Percentiles rank a stretch among this genome's conserved stretches.
Evolutionary conservation across 2,888 invertebrate genomes (phyloP).

Genomic region (Chironomus riparius): DNA sequence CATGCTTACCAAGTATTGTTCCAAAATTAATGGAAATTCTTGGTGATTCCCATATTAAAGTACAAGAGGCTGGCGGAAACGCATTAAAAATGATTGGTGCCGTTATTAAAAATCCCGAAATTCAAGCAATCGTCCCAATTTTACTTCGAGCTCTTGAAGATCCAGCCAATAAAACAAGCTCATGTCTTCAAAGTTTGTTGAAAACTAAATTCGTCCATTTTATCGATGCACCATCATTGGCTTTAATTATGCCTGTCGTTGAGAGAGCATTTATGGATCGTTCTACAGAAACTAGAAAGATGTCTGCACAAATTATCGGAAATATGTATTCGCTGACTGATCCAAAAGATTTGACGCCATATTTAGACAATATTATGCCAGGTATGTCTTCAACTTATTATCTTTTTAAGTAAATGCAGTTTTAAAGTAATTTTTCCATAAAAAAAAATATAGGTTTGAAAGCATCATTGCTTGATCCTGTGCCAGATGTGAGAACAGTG

Average conservation of each 20-base stretch:
- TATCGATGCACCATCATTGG: slow-evolving; percentile 96
- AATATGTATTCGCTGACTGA: slow-evolving; percentile 99
- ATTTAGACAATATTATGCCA: slow-evolving; percentile 91
- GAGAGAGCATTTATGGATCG: slow-evolving; percentile 96
- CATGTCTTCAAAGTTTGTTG: slow-evolving; percentile 84
- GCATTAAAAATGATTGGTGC: slow-evolving; percentile 94
- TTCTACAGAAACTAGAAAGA: slow-evolving; percentile 95
- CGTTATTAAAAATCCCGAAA: slow-evolving; percentile 97
- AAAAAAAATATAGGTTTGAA: slow-evolving; percentile 53
- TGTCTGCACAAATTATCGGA: slow-evolving; percentile 99
- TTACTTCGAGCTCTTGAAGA: slow-evolving; percentile 87
- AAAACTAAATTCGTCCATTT: slow-evolving; percentile 98
- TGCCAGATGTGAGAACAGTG: slow-evolving; percentile 93
- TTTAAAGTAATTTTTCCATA: background rate
- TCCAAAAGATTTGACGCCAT: slow-evolving; percentile 95
- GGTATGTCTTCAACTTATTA: slow-evolving; percentile 37
- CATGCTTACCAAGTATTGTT: slow-evolving; percentile 95
- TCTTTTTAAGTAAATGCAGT: background rate
- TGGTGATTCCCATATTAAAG: slow-evolving; percentile 94
- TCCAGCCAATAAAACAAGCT: slow-evolving; percentile 89
- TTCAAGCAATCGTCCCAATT: slow-evolving; percentile 84
- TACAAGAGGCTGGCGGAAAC: slow-evolving; percentile 93
- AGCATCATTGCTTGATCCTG: slow-evolving; percentile 91
- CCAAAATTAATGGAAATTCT: slow-evolving; percentile 94
- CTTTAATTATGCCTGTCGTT: slow-evolving; percentile 98